These are phyloP conservation scores for Trididemnum clinides DNA, from an alignment of 23 tunicate genomes.

Conservation along the genomic window DNA sequence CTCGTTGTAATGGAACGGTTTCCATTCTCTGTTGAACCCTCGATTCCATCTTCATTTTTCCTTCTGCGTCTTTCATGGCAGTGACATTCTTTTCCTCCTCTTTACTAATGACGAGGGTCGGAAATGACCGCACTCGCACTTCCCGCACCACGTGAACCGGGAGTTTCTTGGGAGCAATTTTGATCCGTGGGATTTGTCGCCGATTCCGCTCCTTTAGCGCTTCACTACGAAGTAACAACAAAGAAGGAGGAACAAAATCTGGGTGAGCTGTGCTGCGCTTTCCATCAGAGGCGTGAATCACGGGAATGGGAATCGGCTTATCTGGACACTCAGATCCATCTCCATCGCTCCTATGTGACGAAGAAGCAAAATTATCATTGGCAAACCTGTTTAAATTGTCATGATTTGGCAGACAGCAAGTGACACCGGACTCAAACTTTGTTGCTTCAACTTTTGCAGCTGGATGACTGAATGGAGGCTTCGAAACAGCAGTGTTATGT, in stretches of 20 bases:
- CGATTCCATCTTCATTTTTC: neutral
- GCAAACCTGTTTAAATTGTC: neutral
- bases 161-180: neutral
- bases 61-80: no score
- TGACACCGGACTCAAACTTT: no score
- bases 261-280: neutral
- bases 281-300: neutral
- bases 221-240: neutral
- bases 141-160: neutral
- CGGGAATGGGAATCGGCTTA: neutral
- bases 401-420: neutral
- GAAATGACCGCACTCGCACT: neutral
- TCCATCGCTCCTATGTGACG: neutral
- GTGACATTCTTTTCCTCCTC: neutral
- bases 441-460: neutral
- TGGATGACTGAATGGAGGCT: neutral
- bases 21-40: no score
- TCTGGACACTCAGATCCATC: neutral
- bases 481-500: no score
- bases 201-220: neutral
- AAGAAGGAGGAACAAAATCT: constrained; percentile 1
- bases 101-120: no score
- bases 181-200: neutral
- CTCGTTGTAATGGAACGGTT: no score
- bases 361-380: neutral